Base-by-base conservation (phyloP, 1,140 invertebrate species). In the Piezodorus guildinii region DNA sequence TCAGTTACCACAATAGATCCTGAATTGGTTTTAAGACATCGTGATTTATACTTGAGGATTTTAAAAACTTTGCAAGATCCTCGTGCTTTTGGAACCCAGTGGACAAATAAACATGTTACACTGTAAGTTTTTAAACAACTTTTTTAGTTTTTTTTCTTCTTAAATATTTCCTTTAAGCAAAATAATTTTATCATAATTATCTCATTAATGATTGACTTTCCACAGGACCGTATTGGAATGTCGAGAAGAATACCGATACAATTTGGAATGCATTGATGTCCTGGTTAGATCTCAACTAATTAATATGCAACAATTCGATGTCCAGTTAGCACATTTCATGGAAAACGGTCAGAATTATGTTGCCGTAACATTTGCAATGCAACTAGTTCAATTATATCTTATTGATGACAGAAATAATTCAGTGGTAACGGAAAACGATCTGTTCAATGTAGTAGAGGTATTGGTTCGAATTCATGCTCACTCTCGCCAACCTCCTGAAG, bases 21-120 rank as follows among this genome's bases (percentile, higher is more conserved):
- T 10, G 90, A 94, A 65, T 78, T 85, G 65, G 79, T 90, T 51
- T 72, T 85, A 16, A 79, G 91, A 21, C 94, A 90, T 72, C 82
- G 91, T 56, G 94, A 97, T 68, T 83, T 94, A 19, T 88, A 95
- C 71, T 76, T 97, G 14, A 79, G 93, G 34, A 87, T 96, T 44
- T 77, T 98, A n/a, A 94, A 93, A 72, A 84, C 90, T 4, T 73
- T 97, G 49, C 88, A 94, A 78, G 93, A 96, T 76, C 83, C 80
- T 0, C 76, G 90, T 63, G 85, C 88, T 12, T 96, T 88, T 72
- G 92, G 93, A 0, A 83, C 86, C 70, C 84, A 86, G 44, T 96
- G 90, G 86, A 91, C 90, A 0, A 92, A 88, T 63, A 93, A 94
- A 72, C 85, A 95, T 62, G 85, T 96, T 4, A 94, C 88, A 0